Conservation (phyloP, 2,888 invertebrate genomes). For the Dyspetes luteomarginatus region DNA sequence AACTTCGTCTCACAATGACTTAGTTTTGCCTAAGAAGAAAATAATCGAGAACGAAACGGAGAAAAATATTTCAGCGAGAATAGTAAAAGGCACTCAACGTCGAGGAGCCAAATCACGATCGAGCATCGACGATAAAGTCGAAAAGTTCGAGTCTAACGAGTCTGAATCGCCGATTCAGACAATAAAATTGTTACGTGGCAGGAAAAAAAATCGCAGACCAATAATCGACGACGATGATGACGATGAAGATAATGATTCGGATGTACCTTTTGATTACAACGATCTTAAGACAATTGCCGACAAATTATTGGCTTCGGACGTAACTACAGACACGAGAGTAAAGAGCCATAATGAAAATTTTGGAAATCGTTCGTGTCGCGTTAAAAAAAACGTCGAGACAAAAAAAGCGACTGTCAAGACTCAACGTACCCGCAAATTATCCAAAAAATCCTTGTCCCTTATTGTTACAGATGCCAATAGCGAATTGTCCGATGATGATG, state of each 20-base stretch:
- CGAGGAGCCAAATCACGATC: background rate
- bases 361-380: background rate
- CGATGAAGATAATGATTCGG: constrained; percentile 51
- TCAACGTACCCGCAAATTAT: constrained; percentile 33
- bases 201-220: constrained; percentile 17
- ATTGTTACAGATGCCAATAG: constrained; percentile 50
- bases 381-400: constrained; percentile 1
- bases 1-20: constrained; percentile 40
- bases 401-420: background rate
- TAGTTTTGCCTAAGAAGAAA: background rate
- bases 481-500: background rate
- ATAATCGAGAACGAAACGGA: background rate
- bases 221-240: constrained; percentile 8
- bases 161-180: constrained; percentile 13
- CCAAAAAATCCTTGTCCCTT: constrained; percentile 45
- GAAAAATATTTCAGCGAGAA: background rate
- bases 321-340: background rate
- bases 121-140: background rate
- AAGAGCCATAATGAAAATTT: background rate
- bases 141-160: background rate
- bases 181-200: constrained; percentile 42
- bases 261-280: constrained; percentile 59
- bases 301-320: constrained; percentile 46
- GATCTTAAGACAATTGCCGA: constrained; percentile 61
- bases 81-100: background rate